Base-by-base conservation (phyloP, 2,797 vertebrate species). In the Perdix hodgsoniae region DNA sequence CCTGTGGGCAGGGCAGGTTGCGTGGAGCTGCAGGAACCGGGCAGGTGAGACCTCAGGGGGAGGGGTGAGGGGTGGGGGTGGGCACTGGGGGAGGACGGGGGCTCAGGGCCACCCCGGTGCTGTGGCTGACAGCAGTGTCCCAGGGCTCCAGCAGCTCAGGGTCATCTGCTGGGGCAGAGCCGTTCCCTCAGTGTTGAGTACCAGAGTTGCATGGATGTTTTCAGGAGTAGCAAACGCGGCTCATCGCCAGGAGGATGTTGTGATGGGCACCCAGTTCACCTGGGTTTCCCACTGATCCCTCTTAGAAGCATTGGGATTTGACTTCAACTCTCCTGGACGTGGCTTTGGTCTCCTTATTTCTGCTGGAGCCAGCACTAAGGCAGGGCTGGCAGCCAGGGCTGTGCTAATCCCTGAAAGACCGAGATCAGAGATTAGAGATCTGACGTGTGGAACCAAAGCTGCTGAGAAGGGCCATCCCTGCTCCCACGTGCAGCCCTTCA, bases 381-480 rank as follows among this genome's bases (percentile, higher is more conserved):
- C 9, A 1, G 42, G 33, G 21, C 70, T 73, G 69, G 18, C 82
- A 26, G 85, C 54, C 8, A 2, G 3, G 44, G 69, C 83, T 40
- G 66, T 50, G 71, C 86, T 91, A 88, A 90, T 94, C 93, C 91
- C 49, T 83, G 40, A 39, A 33, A 67, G 78, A 78, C 93, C 84
- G 94, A 93, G 92, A 94, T 95, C 93, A 93, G 94, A 94, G 92
- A 94, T 95, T 66, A 93, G 80, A 83, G 88, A 23, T 79, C 50
- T 95, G 90, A 91, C 39, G 29, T 49, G 54, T 6, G 2, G 27
- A 91, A 65, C 84, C 75, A 91, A 88, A 93, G 92, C 94, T 90
- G 77, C 11, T 60, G 54, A 39, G 90, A 35, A 90, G 77, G 56
- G 29, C 2, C 56, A 75, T 66, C 88, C 59, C 90, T 78, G 73